Percentiles rank a stretch among this genome's conserved stretches.
phyloP scores from a whole-genome alignment of 2,797 vertebrate genomes.

The Gambelia wislizenii region DNA sequence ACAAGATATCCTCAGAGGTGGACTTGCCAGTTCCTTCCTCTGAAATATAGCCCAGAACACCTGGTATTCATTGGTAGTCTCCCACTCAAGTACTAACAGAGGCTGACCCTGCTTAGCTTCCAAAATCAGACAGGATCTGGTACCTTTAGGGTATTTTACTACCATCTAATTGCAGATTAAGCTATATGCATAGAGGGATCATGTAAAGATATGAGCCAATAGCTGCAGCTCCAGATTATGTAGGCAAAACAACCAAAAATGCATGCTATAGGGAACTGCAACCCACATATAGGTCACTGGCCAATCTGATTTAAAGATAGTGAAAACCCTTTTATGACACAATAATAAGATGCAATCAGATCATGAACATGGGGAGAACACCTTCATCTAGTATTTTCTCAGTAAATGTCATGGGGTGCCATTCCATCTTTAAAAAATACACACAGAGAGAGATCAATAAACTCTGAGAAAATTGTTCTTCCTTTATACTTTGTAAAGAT shows the following conservation, averaged over 20 bases:
- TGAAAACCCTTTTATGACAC: not conserved
- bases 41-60: no score
- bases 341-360: not conserved
- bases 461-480: conserved; percentile 13
- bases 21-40: no score
- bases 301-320: not conserved
- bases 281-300: not conserved
- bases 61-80: no score
- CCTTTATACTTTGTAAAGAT: conserved; percentile 2
- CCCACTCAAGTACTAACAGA: no score
- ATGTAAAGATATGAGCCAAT: not conserved
- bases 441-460: conserved; percentile 4
- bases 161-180: not conserved
- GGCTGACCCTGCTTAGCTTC: no score
- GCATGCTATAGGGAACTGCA: not conserved
- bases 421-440: not conserved
- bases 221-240: not conserved
- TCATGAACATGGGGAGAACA: not conserved
- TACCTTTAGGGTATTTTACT: no score
- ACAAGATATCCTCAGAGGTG: no score
- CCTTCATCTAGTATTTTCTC: not conserved
- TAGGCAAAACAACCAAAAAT: not conserved
- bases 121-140: no score
- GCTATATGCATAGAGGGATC: not conserved
- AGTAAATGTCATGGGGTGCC: not conserved